phyloP scores from a whole-genome alignment of 2,888 invertebrate species.

The Eulithis prunata region DNA sequence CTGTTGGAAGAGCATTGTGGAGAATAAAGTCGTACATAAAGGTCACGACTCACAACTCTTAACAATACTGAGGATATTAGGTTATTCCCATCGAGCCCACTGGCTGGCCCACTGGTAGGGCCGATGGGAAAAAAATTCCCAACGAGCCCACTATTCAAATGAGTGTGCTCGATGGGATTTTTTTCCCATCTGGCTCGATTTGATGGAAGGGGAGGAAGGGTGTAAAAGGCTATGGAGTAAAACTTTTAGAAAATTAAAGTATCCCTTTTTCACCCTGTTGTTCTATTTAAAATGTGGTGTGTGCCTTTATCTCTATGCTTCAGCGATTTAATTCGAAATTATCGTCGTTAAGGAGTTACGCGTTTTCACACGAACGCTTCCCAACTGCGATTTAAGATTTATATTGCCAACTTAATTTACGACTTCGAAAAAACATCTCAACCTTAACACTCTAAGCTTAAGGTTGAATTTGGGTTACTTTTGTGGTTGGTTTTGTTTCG shows the following conservation, averaged over 20 bases:
- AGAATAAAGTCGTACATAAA: no score
- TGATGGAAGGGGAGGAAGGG: no score
- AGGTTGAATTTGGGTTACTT: slow-evolving; percentile 28
- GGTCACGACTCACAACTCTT: no score
- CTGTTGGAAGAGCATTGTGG: no score
- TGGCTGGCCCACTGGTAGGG: no score
- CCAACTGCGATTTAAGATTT: slow-evolving; percentile 69
- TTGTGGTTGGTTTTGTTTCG: slow-evolving; percentile 11
- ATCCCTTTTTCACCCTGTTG: slow-evolving; percentile 29
- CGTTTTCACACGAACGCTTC: slow-evolving; percentile 66
- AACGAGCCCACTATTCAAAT: no score
- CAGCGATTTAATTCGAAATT: slow-evolving; percentile 68
- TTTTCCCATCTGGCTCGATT: no score
- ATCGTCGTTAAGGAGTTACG: slow-evolving; percentile 73
- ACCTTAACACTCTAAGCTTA: slow-evolving; percentile 12
- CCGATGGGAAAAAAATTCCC: no score
- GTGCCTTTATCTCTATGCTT: slow-evolving; percentile 65
- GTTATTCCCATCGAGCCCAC: no score
- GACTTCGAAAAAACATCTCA: slow-evolving; percentile 10
- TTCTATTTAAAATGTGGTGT: slow-evolving; percentile 70
- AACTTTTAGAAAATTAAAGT: neutral
- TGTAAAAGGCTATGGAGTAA: no score
- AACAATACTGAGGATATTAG: no score
- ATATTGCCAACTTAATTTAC: slow-evolving; percentile 53
- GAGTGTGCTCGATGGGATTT: no score